A percentile compares a stretch with the other conserved stretches of the same genome.
Conservation (phyloP, 2,888 invertebrate species). For the Anorthoa munda region DNA sequence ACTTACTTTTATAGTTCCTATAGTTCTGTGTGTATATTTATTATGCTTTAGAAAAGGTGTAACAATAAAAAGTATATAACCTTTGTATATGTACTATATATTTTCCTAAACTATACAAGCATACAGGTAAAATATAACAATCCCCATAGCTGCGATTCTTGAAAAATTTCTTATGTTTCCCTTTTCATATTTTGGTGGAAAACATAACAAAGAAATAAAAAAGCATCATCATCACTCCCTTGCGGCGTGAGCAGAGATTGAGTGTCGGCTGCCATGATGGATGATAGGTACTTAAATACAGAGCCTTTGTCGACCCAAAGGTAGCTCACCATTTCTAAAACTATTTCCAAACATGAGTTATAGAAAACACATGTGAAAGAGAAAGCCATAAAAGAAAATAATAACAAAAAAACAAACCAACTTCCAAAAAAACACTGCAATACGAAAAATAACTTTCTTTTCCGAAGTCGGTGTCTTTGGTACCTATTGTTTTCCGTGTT, state of each 20-base stretch:
- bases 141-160: background rate
- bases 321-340: conserved; percentile 15
- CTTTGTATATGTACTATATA: too few relatives aligned
- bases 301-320: conserved; percentile 21
- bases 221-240: conserved; percentile 59
- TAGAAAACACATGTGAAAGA: too few relatives aligned
- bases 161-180: conserved; percentile 37
- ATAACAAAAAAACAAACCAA: too few relatives aligned
- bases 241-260: conserved; percentile 57
- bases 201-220: conserved; percentile 54
- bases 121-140: background rate
- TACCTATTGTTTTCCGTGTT: too few relatives aligned
- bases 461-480: too few relatives aligned
- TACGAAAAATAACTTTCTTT: too few relatives aligned
- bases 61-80: too few relatives aligned
- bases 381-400: too few relatives aligned
- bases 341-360: too few relatives aligned
- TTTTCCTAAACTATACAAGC: background rate
- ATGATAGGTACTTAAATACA: conserved; percentile 49
- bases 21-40: background rate
- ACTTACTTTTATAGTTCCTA: background rate
- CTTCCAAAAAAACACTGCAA: too few relatives aligned
- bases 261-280: conserved; percentile 52
- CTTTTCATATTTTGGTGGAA: conserved; percentile 43
- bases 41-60: background rate